A percentile compares a stretch with the other conserved stretches of the same genome.
These are phyloP conservation scores for Manacus vitellinus DNA, from an alignment of 2,113 vertebrate genomes.

Conservation along the genomic window DNA sequence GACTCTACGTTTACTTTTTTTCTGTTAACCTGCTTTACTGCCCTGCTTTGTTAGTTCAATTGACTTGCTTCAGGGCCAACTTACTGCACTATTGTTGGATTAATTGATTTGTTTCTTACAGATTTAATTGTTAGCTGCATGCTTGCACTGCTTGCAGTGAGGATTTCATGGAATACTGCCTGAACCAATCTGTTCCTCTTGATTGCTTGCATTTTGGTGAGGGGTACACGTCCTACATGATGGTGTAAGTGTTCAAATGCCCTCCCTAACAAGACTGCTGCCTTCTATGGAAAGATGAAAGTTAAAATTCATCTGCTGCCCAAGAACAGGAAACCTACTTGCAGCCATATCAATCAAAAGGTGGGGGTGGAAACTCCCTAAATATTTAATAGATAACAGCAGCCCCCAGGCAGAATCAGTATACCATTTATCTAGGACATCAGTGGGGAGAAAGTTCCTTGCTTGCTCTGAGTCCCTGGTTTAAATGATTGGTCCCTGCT, in stretches of 20 bases:
- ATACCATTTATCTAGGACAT: not conserved
- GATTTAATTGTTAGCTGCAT: not conserved
- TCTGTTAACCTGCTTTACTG: not conserved
- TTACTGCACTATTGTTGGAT: not conserved
- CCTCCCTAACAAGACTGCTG: not conserved
- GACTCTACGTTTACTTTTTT: not conserved
- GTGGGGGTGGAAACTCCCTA: not conserved
- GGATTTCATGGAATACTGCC: not conserved
- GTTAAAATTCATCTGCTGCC: not conserved
- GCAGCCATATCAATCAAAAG: not conserved
- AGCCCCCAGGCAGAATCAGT: not conserved
- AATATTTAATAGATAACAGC: not conserved
- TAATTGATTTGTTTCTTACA: not conserved
- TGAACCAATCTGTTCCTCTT: not conserved
- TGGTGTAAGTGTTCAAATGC: not conserved
- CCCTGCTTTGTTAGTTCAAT: not conserved
- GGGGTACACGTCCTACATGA: accelerated
- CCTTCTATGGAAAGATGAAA: not conserved
- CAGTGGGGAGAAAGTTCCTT: not conserved
- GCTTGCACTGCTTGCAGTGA: not conserved
- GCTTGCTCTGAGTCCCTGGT: not conserved
- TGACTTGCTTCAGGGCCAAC: not conserved
- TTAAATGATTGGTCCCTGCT: not conserved
- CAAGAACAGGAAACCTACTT: not conserved
- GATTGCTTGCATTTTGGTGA: not conserved